Conservation (phyloP, 2,888 invertebrate species). For the Drosophila cognata region DNA sequence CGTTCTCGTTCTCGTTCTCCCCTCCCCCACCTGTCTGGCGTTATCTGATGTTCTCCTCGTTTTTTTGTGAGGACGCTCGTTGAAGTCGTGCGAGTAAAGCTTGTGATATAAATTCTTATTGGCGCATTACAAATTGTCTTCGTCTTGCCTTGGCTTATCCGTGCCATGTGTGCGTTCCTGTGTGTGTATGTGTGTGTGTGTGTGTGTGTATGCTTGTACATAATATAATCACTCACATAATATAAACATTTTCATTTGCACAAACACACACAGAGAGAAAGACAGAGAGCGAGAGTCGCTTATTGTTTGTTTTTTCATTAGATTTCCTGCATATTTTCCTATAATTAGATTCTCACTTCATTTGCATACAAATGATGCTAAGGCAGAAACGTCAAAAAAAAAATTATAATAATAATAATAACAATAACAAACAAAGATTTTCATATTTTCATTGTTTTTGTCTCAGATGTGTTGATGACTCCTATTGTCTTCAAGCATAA, state of each 20-base stretch:
- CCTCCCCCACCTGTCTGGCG: conserved; percentile 18
- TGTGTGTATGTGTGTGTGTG: conserved; percentile 12
- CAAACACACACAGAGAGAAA: neutral
- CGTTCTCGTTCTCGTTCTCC: neutral
- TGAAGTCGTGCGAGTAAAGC: conserved; percentile 50
- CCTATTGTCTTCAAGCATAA: conserved; percentile 30
- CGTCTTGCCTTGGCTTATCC: conserved; percentile 25
- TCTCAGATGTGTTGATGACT: neutral
- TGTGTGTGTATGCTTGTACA: conserved; percentile 47
- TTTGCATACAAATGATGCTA: conserved; percentile 73
- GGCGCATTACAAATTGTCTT: conserved; percentile 80
- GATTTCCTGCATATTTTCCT: conserved; percentile 65
- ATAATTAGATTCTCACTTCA: conserved; percentile 77
- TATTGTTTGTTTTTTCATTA: conserved; percentile 70
- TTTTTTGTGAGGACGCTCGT: conserved; percentile 32
- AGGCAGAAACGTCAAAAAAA: conserved; percentile 11
- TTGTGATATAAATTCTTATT: conserved; percentile 80
- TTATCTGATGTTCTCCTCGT: conserved; percentile 48
- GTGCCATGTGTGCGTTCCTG: conserved; percentile 4
- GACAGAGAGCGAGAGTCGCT: conserved; percentile 21
- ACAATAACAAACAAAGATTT: conserved; percentile 21
- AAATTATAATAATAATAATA: conserved; percentile 9
- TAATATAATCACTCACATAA: conserved; percentile 71
- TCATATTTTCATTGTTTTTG: conserved; percentile 40
- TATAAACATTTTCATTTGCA: conserved; percentile 35